A percentile compares a stretch with the other conserved stretches of the same genome.
phyloP scores from a whole-genome alignment of 1,140 invertebrate species.

The Ladona fulva region DNA sequence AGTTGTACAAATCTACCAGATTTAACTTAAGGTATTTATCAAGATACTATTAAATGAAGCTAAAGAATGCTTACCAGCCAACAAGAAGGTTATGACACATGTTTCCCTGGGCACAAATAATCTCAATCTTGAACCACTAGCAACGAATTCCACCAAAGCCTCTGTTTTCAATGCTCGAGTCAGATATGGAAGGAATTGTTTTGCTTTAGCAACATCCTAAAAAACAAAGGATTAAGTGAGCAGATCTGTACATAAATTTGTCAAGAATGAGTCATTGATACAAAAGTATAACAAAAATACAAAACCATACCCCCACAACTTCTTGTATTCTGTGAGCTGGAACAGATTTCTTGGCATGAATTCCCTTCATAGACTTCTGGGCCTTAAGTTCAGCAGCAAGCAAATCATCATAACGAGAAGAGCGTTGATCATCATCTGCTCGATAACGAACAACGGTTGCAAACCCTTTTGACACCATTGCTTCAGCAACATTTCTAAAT shows the following conservation, averaged over 20 bases:
- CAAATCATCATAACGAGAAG: conserved; percentile 88
- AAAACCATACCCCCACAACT: conserved; percentile 58
- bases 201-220: conserved; percentile 70
- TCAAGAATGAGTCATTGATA: background rate
- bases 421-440: conserved; percentile 92
- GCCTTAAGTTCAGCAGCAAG: conserved; percentile 89
- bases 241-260: too few relatives aligned
- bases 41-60: conserved; percentile 17
- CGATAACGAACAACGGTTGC: conserved; percentile 88
- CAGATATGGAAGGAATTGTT: conserved; percentile 84
- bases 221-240: background rate
- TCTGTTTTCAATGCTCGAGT: conserved; percentile 76
- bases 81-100: conserved; percentile 86
- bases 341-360: conserved; percentile 79
- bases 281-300: conserved; percentile 15
- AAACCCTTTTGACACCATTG: conserved; percentile 82
- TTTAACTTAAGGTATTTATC: too few relatives aligned
- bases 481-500: conserved; percentile 85
- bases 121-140: conserved; percentile 84
- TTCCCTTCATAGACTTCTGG: conserved; percentile 69
- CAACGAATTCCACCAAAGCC: conserved; percentile 90
- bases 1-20: too few relatives aligned
- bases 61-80: conserved; percentile 51
- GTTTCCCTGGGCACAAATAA: conserved; percentile 92
- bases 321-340: conserved; percentile 79